Base-by-base conservation (phyloP, 2,888 invertebrate genomes). In the Candidula unifasciata region DNA sequence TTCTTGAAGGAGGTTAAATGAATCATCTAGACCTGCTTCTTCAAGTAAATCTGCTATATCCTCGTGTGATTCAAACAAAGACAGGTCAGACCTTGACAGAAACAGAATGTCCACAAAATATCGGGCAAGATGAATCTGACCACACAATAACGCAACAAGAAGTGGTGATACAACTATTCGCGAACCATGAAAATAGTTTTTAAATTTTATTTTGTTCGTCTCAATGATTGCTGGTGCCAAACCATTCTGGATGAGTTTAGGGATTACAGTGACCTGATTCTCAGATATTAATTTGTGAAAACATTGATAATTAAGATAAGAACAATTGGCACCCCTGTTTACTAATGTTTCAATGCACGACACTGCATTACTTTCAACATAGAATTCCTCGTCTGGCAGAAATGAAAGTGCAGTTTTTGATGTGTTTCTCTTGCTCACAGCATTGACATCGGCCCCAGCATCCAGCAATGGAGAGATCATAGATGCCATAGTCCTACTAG, bases 361-460 rank as follows among this genome's bases (percentile, higher is more conserved):
- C 2, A 52, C 13, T 37, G 24, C 33, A 8, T 54, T 27, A 10
- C 8, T 54, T 13, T 5, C 21, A 54, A 69, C 10, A 44, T 24
- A n/a, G n/a, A n/a, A 24, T 24, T 3, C 6, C 2, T 8, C 33
- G 33, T 69, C 27, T 24, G n/a, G n/a, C 18, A 80, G 54, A 44
- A 69, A 78, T 10, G 78, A 64, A 30, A 78, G 35, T 24, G 78
- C 78, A 18, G 78, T 78, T 21, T 18, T 37, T n/a, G 27, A 35
- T 2, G 33, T 1, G 27, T 30, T n/a, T 21, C 6, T 24, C 6
- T 30, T 18, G 6, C 30, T 78, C 30, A 78, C 78, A 6, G 33
- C 37, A 60, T 78, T 57, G 16, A 78, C 78, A 35, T 78, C 78
- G 3, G 64, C 78, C 18, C 64, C 78, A 21, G 57, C 21, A 60